These are phyloP conservation scores for Nebria salina DNA, from an alignment of 2,888 invertebrate species.

Conservation along the genomic window DNA sequence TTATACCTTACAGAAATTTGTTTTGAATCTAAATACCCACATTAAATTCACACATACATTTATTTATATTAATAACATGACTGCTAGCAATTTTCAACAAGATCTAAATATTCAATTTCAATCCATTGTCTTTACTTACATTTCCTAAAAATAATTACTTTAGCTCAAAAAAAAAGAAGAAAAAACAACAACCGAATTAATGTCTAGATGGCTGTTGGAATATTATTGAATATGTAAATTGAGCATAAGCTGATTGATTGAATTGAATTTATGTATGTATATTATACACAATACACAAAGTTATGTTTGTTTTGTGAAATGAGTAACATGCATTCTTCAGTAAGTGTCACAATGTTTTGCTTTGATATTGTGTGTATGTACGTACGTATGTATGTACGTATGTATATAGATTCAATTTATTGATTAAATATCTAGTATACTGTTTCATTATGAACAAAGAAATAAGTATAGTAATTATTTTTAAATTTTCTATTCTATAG, in stretches of 20 bases:
- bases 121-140: too few species aligned
- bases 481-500: too few species aligned
- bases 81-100: too few species aligned
- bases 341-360: background rate
- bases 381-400: too few species aligned
- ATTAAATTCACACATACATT: too few species aligned
- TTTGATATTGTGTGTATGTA: background rate
- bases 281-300: background rate
- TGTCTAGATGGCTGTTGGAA: background rate
- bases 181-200: background rate
- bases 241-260: background rate
- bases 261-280: background rate
- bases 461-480: background rate
- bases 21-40: too few species aligned
- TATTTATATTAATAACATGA: too few species aligned
- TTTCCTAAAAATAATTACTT: too few species aligned
- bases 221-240: background rate
- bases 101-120: too few species aligned
- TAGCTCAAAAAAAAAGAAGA: background rate
- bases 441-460: background rate
- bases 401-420: background rate
- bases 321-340: background rate
- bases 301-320: background rate
- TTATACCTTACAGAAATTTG: too few species aligned
- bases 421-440: background rate